These are phyloP conservation scores for Pseudorasbora parva DNA, from an alignment of 2,113 vertebrate genomes.

Conservation along the genomic window DNA sequence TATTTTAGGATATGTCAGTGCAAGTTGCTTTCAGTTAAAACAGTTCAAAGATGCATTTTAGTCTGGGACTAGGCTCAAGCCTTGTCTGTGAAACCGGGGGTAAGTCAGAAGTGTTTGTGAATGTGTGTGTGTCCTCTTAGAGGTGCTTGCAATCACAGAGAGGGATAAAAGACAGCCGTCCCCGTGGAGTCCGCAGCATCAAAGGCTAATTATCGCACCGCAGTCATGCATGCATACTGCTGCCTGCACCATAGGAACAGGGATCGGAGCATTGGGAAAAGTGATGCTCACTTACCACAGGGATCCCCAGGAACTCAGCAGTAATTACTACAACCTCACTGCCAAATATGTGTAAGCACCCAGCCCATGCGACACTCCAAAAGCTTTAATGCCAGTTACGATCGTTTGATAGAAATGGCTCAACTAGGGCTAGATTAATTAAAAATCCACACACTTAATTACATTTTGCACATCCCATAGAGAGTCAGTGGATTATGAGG, in stretches of 20 bases:
- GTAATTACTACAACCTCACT: slow-evolving; percentile 45
- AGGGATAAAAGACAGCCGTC: slow-evolving; percentile 13
- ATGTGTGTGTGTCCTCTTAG: slow-evolving; percentile 25
- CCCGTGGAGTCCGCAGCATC: slow-evolving; percentile 27
- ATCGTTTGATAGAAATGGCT: slow-evolving; percentile 62
- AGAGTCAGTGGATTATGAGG: slow-evolving; percentile 62
- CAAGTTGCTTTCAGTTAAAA: no score
- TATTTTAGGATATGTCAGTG: no score
- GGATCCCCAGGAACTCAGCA: slow-evolving; percentile 28
- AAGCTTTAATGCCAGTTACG: slow-evolving; percentile 64
- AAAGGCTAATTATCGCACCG: slow-evolving; percentile 54
- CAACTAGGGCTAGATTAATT: slow-evolving; percentile 67
- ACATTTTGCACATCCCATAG: slow-evolving; percentile 67
- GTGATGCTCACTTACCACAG: slow-evolving; percentile 43
- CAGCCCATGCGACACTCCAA: slow-evolving; percentile 3
- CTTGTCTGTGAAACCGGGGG: neutral
- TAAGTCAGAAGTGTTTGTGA: slow-evolving; percentile 1
- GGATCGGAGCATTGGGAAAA: slow-evolving; percentile 28
- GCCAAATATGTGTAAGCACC: slow-evolving; percentile 27
- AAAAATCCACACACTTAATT: slow-evolving; percentile 72
- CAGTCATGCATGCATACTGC: slow-evolving; percentile 49
- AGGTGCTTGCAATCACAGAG: slow-evolving; percentile 37
- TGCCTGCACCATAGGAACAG: slow-evolving; percentile 31
- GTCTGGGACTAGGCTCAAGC: no score
- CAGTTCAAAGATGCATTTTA: no score